A percentile compares a stretch with the other conserved stretches of the same genome.
Conservation (phyloP, 2,113 vertebrate genomes). For the Oncorhynchus tshawytscha region DNA sequence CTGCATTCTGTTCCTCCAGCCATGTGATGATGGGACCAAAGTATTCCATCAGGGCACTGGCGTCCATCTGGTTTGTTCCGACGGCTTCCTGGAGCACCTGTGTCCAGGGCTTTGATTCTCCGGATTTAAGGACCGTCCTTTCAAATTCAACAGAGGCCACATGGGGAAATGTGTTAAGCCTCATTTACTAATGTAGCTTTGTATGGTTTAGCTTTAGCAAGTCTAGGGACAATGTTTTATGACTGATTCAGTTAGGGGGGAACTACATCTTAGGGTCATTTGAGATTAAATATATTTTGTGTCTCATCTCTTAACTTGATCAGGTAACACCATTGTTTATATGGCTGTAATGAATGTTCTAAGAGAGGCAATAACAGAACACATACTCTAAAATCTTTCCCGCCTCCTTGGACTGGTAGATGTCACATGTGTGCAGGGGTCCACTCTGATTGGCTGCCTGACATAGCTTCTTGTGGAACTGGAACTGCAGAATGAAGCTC, state of each 20-base stretch:
- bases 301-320: too few species aligned
- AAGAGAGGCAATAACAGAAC: not conserved
- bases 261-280: too few species aligned
- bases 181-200: too few species aligned
- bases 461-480: conserved; percentile 93
- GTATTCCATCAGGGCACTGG: conserved; percentile 84
- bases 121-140: conserved; percentile 80
- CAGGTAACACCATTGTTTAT: too few species aligned
- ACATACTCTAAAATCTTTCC: conserved; percentile 83
- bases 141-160: not conserved
- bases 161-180: too few species aligned
- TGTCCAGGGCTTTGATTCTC: conserved; percentile 85
- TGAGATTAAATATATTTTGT: too few species aligned
- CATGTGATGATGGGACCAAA: conserved; percentile 83
- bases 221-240: too few species aligned
- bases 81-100: conserved; percentile 80
- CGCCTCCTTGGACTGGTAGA: conserved; percentile 82
- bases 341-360: too few species aligned
- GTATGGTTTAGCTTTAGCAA: too few species aligned
- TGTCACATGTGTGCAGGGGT: conserved; percentile 88
- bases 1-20: conserved; percentile 81
- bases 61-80: conserved; percentile 74
- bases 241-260: too few species aligned
- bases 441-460: conserved; percentile 77
- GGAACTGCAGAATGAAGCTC: conserved; percentile 96